phyloP scores from a whole-genome alignment of 2,797 vertebrate genomes.

The Petrocephalus schoutedeni region DNA sequence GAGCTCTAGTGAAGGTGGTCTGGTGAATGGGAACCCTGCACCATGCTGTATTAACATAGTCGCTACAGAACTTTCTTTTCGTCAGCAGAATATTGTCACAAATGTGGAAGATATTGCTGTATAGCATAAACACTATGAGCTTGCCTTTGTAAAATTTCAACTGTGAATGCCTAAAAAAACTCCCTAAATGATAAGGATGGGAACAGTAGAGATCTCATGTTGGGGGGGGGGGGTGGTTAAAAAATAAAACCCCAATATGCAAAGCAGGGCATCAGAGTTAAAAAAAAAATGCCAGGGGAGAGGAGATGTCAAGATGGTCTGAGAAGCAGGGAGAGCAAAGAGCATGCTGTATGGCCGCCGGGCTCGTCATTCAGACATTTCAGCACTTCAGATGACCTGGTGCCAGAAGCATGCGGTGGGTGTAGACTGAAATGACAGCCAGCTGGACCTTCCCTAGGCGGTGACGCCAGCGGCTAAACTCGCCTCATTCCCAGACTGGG shows the following conservation, averaged over 20 bases:
- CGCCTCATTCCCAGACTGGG: not conserved
- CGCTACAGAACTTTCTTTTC: not conserved
- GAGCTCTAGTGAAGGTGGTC: not conserved
- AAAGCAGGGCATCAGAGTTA: not conserved
- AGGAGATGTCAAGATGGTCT: not conserved
- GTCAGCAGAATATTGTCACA: slow-evolving; percentile 13
- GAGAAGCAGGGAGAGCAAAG: not conserved
- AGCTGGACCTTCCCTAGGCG: not conserved
- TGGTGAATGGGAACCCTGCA: not conserved
- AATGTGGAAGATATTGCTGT: not conserved
- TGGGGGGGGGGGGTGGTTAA: not conserved
- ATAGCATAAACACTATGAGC: not conserved
- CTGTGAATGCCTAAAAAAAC: slow-evolving; percentile 17
- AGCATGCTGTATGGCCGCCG: not conserved
- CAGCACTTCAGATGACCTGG: not conserved
- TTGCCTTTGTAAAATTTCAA: slow-evolving; percentile 7
- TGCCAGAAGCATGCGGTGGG: not conserved
- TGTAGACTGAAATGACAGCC: not conserved
- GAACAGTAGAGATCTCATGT: not conserved
- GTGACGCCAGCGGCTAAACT: not conserved
- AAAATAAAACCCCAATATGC: not conserved
- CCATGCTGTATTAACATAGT: not conserved
- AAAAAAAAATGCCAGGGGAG: not conserved
- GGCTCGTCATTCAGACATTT: not conserved
- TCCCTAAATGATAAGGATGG: not conserved